A percentile compares a stretch with the other conserved stretches of the same genome.
Conservation (phyloP, 1,140 invertebrate species). For the Leptopilina clavipes region DNA sequence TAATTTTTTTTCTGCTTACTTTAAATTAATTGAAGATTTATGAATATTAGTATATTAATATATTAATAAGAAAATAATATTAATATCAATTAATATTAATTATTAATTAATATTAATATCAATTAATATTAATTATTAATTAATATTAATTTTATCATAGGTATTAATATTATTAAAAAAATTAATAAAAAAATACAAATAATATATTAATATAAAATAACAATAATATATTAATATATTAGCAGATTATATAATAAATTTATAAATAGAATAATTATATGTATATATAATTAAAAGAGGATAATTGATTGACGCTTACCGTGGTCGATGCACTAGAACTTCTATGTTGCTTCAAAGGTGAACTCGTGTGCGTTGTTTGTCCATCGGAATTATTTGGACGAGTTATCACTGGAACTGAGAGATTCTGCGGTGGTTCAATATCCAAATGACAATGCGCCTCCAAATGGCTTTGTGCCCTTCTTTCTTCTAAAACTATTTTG, state of each 20-base stretch:
- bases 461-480: conserved; percentile 87
- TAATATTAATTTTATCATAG: no score
- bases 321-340: conserved; percentile 73
- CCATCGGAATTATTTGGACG: conserved; percentile 66
- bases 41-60: not conserved
- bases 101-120: no score
- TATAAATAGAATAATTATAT: no score
- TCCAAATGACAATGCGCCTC: conserved; percentile 85
- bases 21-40: not conserved
- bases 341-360: conserved; percentile 68
- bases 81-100: no score
- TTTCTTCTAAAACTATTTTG: conserved; percentile 89
- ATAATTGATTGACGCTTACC: conserved; percentile 57
- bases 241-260: no score
- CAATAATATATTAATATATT: no score
- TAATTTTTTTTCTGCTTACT: not conserved
- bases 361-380: conserved; percentile 62
- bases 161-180: no score
- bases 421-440: conserved; percentile 68
- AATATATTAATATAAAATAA: no score
- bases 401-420: conserved; percentile 59
- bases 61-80: no score
- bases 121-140: no score
- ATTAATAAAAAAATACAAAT: no score
- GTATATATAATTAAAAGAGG: not conserved